Conservation (phyloP, 2,888 invertebrate species). For the Rhagium mordax region DNA sequence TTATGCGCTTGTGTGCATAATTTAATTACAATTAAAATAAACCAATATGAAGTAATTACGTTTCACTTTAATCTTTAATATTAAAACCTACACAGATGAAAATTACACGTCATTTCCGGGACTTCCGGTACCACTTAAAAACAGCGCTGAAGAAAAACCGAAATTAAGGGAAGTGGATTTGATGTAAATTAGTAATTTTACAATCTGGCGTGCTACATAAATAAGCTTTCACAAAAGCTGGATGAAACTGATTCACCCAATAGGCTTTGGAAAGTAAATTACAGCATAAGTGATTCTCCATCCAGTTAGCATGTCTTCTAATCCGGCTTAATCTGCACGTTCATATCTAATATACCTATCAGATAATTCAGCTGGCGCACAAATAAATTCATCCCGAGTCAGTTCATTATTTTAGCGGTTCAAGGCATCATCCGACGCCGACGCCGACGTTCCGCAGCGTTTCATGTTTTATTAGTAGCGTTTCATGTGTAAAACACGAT, state of each 20-base stretch:
- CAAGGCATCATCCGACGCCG: not conserved
- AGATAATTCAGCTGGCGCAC: not conserved
- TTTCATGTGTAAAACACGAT: not conserved
- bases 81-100: no score
- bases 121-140: no score
- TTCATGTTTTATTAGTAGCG: not conserved
- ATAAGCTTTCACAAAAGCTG: slow-evolving; percentile 5
- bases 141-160: no score
- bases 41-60: no score
- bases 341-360: not conserved
- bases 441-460: not conserved
- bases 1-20: no score
- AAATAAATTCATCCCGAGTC: not conserved
- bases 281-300: slow-evolving; percentile 17
- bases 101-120: no score
- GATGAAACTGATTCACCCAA: slow-evolving; percentile 13
- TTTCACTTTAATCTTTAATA: no score
- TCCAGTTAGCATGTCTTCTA: slow-evolving; percentile 10
- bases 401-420: not conserved
- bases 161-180: no score
- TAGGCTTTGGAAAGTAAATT: slow-evolving; percentile 18
- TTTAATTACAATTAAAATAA: no score
- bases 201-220: not conserved
- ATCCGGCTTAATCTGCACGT: slow-evolving; percentile 24
- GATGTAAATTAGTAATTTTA: not conserved